Conservation (phyloP, 2,888 invertebrate genomes). For the Slavum lentiscoides region DNA sequence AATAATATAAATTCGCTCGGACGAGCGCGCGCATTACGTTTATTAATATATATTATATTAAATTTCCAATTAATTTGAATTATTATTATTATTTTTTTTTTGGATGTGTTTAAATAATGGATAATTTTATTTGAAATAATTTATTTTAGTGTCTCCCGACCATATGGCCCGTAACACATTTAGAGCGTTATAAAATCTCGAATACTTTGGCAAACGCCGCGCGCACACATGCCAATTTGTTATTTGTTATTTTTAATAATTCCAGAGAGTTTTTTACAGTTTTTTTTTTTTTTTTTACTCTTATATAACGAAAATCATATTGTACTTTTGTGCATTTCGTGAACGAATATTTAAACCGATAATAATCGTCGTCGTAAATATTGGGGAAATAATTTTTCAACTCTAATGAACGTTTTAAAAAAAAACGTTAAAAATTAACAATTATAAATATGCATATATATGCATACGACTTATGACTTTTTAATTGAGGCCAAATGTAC, state of each 20-base stretch:
- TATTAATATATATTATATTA: not conserved
- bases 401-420: no score
- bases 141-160: not conserved
- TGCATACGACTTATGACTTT: constrained; percentile 4
- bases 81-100: not conserved
- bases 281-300: constrained; percentile 10
- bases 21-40: no score
- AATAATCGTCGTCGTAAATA: no score
- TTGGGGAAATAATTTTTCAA: no score
- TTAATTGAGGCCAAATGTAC: constrained; percentile 30
- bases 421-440: no score
- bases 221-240: constrained; percentile 30
- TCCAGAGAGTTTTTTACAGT: not conserved
- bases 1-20: no score
- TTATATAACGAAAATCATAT: constrained; percentile 5
- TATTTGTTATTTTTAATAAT: constrained; percentile 27
- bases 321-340: no score
- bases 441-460: not conserved
- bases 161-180: constrained; percentile 23
- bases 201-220: constrained; percentile 20
- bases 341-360: no score
- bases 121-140: constrained; percentile 2
- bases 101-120: not conserved
- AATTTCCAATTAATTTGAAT: not conserved
- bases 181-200: constrained; percentile 12